A percentile compares a stretch with the other conserved stretches of the same genome.
Evolutionary conservation across 2,888 invertebrate genomes (phyloP).

Genomic region (Dusona sp.): DNA sequence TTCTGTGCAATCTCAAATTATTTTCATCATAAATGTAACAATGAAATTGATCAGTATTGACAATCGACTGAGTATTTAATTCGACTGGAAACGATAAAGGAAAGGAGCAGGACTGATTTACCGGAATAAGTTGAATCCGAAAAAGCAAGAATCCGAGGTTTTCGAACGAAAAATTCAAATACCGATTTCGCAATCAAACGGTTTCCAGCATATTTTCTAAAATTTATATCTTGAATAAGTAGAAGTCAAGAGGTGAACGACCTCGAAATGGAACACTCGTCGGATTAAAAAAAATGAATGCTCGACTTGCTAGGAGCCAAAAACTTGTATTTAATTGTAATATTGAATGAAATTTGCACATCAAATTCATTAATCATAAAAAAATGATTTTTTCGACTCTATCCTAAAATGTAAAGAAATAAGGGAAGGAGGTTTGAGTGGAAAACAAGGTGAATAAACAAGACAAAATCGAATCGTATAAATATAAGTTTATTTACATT

Average conservation of each 20-base stretch:
- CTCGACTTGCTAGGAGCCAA: too few species aligned
- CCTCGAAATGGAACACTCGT: not conserved
- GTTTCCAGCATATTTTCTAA: not conserved
- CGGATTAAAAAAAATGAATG: too few species aligned
- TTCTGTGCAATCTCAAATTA: too few species aligned
- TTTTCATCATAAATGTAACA: too few species aligned
- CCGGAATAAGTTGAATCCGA: too few species aligned
- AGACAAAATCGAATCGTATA: constrained; percentile 78
- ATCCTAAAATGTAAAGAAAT: not conserved
- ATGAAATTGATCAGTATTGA: too few species aligned
- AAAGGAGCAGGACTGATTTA: too few species aligned
- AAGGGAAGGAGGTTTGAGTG: not conserved
- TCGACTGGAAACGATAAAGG: too few species aligned
- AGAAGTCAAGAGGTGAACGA: not conserved
- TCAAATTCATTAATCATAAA: not conserved
- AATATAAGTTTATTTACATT: constrained; percentile 85
- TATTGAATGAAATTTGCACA: too few species aligned
- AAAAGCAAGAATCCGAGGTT: too few species aligned
- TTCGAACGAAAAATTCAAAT: not conserved
- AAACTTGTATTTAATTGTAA: too few species aligned
- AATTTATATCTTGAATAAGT: not conserved
- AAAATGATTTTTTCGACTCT: not conserved
- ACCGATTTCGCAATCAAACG: not conserved
- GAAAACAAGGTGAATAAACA: not conserved
- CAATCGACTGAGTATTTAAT: too few species aligned